Percentiles rank a stretch among this genome's conserved stretches.
phyloP scores from a whole-genome alignment of 2,888 invertebrate genomes.

The Hedya salicella region DNA sequence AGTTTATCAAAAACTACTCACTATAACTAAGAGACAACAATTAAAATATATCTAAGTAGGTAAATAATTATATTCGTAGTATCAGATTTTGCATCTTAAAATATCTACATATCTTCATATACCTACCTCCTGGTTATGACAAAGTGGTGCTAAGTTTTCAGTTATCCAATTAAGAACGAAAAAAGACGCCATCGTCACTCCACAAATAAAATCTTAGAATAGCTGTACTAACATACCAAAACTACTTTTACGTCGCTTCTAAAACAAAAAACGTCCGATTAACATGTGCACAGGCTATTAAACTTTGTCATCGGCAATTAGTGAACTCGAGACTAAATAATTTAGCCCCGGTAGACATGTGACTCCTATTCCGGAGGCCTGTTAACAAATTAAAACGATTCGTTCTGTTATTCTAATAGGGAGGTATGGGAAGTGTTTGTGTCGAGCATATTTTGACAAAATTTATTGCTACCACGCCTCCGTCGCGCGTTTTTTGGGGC shows the following conservation, averaged over 20 bases:
- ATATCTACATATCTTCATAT: no score
- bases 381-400: conserved; percentile 84
- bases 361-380: conserved; percentile 80
- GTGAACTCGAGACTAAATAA: conserved; percentile 77
- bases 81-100: no score
- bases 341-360: conserved; percentile 76
- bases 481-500: conserved; percentile 74
- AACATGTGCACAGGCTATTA: conserved; percentile 80
- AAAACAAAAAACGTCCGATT: conserved; percentile 60
- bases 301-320: conserved; percentile 82
- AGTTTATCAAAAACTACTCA: no score
- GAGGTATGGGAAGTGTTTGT: conserved; percentile 81
- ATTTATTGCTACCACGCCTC: conserved; percentile 85
- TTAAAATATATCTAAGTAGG: no score
- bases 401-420: conserved; percentile 84
- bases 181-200: background rate
- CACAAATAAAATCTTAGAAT: background rate
- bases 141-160: no score
- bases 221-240: conserved; percentile 22
- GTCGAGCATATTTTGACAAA: conserved; percentile 83
- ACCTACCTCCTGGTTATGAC: no score
- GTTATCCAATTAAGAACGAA: background rate
- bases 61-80: no score
- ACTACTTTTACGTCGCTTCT: conserved; percentile 44
- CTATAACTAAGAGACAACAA: no score